phyloP scores from a whole-genome alignment of 2,113 vertebrate species.

The Hippocampus mohnikei region DNA sequence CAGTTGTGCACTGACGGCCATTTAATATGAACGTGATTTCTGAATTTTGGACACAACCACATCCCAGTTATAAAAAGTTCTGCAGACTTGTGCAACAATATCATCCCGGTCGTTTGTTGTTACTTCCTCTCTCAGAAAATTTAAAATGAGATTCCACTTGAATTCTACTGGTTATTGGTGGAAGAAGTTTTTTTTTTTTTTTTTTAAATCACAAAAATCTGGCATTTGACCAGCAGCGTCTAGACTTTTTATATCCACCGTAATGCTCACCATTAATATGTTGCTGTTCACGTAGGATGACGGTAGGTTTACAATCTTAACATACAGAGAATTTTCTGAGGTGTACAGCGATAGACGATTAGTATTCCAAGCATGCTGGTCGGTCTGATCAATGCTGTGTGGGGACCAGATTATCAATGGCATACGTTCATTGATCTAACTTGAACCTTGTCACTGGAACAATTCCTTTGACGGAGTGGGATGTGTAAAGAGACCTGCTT shows the following conservation, averaged over 20 bases:
- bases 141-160: no score
- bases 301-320: constrained; percentile 45
- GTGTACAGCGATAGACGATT: constrained; percentile 50
- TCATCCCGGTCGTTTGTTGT: no score
- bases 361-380: constrained; percentile 58
- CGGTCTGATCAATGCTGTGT: constrained; percentile 64
- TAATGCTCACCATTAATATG: constrained; percentile 17
- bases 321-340: constrained; percentile 32
- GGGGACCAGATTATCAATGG: constrained; percentile 61
- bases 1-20: no score
- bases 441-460: constrained; percentile 50
- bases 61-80: no score
- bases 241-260: constrained; percentile 1
- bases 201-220: not conserved
- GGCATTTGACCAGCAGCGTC: not conserved
- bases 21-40: no score
- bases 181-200: not conserved
- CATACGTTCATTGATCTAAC: constrained; percentile 52
- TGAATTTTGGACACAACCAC: no score
- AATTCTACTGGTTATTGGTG: no score
- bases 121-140: no score
- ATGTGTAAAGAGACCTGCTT: constrained; percentile 46
- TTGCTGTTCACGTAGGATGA: constrained; percentile 41
- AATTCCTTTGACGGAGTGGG: constrained; percentile 44
- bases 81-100: no score